Evolutionary conservation across 2,797 vertebrate species (phyloP), one percentile per base, ranked within the genome.

Genomic region (Platalea minor): DNA sequence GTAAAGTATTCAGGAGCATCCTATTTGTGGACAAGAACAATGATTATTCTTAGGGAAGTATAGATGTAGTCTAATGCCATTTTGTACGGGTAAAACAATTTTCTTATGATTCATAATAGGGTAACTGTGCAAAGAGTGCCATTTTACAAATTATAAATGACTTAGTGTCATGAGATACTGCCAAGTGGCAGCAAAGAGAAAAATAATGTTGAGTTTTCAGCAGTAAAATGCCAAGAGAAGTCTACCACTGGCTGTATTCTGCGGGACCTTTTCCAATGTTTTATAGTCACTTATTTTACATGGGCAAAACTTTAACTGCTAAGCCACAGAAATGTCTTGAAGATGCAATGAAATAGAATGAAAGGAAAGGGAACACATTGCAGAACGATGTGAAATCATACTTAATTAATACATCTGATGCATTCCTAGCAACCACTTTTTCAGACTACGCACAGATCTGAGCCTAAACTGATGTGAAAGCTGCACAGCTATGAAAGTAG

Each of bases 161-260:
- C 74, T 93, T 60, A 21, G 31, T 94, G 37, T 17, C 35, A 43
- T 31, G 48, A 92, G 51, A 88, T 26, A 74, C 37, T 89, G 89
- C 85, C 94, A 95, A 95, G 73, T 63, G 69, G 65, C 89, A 89
- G 87, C 72, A 81, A 89, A 89, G 69, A 89, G 51, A 91, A 93
- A 96, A 96, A 92, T 85, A 92, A 85, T 74, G 31, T 84, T 93
- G 64, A 5, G 0, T 78, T 96, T 95, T 89, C 74, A 13, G 35
- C 67, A 37, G 60, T 63, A 85, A 92, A 90, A 85, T 79, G 76
- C 46, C 92, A 95, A 85, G 48, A 82, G n/a, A 85, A 76, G 61
- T 76, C 51, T 88, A 84, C 28, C 46, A 43, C 65, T 35, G 31
- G 65, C 76, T 89, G 69, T 46, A 73, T 69, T 87, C 79, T 0